Evolutionary conservation across 1,140 invertebrate species (phyloP).

Genomic region (Drosophila saltans): DNA sequence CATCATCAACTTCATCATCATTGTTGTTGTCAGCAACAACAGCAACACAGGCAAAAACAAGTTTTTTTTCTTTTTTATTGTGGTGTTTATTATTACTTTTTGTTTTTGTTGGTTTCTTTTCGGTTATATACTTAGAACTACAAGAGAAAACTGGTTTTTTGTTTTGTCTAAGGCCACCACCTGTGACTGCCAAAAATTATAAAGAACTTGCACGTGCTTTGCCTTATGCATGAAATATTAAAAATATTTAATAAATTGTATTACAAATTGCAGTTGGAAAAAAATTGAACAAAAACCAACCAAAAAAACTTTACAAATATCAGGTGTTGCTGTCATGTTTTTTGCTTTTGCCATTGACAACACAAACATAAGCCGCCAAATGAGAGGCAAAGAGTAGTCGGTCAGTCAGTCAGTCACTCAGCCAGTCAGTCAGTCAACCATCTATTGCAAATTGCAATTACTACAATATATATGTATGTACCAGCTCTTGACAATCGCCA

Average conservation of each 20-base stretch:
- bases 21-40: background rate
- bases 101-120: conserved; percentile 9
- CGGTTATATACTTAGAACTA: conserved; percentile 37
- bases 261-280: conserved; percentile 67
- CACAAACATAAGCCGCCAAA: conserved; percentile 60
- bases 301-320: conserved; percentile 15
- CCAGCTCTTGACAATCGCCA: conserved; percentile 62
- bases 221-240: conserved; percentile 29
- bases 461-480: conserved; percentile 41
- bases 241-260: conserved; percentile 71
- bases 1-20: conserved; percentile 60
- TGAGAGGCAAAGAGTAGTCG: conserved; percentile 12
- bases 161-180: conserved; percentile 54
- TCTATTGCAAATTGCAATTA: conserved; percentile 57
- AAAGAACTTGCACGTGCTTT: conserved; percentile 34
- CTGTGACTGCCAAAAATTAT: conserved; percentile 51
- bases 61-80: conserved; percentile 43
- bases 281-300: conserved; percentile 40
- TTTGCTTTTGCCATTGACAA: conserved; percentile 22
- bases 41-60: conserved; percentile 63
- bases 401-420: conserved; percentile 34
- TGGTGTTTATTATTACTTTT: conserved; percentile 16
- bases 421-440: conserved; percentile 48
- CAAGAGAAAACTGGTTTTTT: conserved; percentile 43
- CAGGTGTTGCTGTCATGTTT: conserved; percentile 49